phyloP scores from a whole-genome alignment of 2,113 vertebrate species.

The Naja naja region DNA sequence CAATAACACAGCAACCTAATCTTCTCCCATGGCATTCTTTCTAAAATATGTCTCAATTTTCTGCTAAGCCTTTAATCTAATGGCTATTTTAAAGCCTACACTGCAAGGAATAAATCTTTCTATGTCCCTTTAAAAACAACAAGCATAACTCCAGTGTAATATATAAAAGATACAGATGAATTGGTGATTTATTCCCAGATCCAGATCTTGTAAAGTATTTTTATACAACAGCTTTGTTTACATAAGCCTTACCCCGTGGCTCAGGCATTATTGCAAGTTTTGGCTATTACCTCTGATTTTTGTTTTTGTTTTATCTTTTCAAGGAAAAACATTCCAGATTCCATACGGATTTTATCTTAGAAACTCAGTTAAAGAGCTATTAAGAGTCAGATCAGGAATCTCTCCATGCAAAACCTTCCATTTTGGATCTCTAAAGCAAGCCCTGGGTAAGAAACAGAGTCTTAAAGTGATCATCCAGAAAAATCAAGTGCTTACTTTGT shows the following conservation, averaged over 20 bases:
- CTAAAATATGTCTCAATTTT: conserved; percentile 20
- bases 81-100: background rate
- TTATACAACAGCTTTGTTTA: conserved; percentile 26
- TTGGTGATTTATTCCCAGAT: background rate
- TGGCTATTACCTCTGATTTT: conserved; percentile 7
- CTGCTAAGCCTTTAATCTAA: conserved; percentile 10
- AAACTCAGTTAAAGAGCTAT: conserved; percentile 5
- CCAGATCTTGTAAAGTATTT: conserved; percentile 3
- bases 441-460: conserved; percentile 41
- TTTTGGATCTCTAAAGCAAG: conserved; percentile 52
- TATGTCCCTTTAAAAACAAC: background rate
- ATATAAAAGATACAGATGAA: background rate
- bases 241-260: background rate
- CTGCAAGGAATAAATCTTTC: background rate
- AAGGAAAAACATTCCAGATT: conserved; percentile 19
- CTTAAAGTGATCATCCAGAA: conserved; percentile 44
- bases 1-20: no score
- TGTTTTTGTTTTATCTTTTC: conserved; percentile 24
- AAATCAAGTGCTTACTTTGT: conserved; percentile 60
- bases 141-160: background rate
- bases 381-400: background rate
- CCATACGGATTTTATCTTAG: conserved; percentile 3
- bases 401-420: conserved; percentile 19
- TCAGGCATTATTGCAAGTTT: conserved; percentile 6
- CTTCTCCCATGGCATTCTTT: background rate